Evolutionary conservation across 2,888 invertebrate species (phyloP).

Genomic region (Mimachlamys varia): DNA sequence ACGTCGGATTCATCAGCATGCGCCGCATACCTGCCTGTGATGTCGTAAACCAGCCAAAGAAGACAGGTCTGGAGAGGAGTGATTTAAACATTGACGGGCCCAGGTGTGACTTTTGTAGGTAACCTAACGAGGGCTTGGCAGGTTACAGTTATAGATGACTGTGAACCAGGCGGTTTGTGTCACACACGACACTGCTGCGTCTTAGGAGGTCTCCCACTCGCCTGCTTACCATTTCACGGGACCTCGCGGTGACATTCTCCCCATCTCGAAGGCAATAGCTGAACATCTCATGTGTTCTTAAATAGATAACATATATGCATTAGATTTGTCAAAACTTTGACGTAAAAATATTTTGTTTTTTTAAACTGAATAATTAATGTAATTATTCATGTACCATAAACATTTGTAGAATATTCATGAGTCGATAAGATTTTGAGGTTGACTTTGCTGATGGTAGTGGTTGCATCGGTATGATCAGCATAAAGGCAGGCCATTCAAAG

Average conservation of each 20-base stretch:
- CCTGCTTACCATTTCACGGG: neutral
- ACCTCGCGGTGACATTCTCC: neutral
- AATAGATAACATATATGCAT: neutral
- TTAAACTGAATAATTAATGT: neutral
- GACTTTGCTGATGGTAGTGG: neutral
- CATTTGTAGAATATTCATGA: neutral
- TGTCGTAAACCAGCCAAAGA: conserved; percentile 17
- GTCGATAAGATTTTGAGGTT: neutral
- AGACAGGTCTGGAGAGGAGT: conserved; percentile 32
- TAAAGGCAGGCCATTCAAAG: neutral
- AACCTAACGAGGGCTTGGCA: conserved; percentile 47
- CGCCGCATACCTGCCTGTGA: neutral
- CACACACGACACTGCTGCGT: conserved; percentile 35
- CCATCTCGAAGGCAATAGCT: neutral
- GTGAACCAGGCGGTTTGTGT: conserved; percentile 20
- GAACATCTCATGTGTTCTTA: neutral
- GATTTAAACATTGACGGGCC: conserved; percentile 43
- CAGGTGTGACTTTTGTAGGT: conserved; percentile 51
- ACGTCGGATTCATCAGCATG: neutral
- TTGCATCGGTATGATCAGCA: neutral
- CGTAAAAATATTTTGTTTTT: neutral
- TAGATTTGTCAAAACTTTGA: neutral
- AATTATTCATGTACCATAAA: neutral
- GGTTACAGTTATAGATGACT: conserved; percentile 45
- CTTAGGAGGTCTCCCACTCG: conserved; percentile 41